These are phyloP conservation scores for Pseudomyrmex flavicornis DNA, from an alignment of 1,140 invertebrate species.

Conservation along the genomic window DNA sequence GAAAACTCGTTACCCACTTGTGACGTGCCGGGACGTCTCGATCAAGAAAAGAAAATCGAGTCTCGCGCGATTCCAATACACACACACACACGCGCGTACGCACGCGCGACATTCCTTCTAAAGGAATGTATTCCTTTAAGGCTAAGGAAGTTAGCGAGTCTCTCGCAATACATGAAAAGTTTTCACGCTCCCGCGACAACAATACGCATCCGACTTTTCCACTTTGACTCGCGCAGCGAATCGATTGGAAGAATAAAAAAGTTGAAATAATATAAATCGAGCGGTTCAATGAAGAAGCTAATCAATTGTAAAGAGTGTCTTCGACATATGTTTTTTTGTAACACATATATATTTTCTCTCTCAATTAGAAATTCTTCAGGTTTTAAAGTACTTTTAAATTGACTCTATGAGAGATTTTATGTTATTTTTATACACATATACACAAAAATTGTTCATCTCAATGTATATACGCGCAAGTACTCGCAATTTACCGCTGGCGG, in stretches of 20 bases:
- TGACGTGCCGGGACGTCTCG: conserved; percentile 10
- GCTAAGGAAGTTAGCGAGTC: conserved; percentile 12
- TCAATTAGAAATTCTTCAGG: background rate
- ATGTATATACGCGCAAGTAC: background rate
- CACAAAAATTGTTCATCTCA: too few relatives aligned
- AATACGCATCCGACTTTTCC: background rate
- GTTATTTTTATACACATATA: too few relatives aligned
- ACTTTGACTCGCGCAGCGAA: background rate
- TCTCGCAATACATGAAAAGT: too few relatives aligned
- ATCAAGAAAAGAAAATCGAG: conserved; percentile 42
- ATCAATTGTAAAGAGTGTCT: background rate
- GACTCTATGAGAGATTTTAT: too few relatives aligned
- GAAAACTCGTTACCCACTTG: conserved; percentile 46
- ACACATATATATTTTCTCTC: background rate
- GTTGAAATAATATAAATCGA: background rate
- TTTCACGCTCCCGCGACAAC: background rate
- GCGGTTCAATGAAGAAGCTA: background rate
- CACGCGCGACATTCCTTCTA: too few relatives aligned
- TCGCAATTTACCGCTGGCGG: background rate
- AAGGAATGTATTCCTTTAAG: conserved; percentile 22
- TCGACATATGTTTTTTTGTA: too few relatives aligned
- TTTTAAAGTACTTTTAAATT: background rate
- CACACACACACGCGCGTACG: background rate
- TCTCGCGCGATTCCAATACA: background rate
- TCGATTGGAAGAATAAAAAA: conserved; percentile 26